phyloP scores from a whole-genome alignment of 2,888 invertebrate genomes.

The Chrysolina oricalcia region DNA sequence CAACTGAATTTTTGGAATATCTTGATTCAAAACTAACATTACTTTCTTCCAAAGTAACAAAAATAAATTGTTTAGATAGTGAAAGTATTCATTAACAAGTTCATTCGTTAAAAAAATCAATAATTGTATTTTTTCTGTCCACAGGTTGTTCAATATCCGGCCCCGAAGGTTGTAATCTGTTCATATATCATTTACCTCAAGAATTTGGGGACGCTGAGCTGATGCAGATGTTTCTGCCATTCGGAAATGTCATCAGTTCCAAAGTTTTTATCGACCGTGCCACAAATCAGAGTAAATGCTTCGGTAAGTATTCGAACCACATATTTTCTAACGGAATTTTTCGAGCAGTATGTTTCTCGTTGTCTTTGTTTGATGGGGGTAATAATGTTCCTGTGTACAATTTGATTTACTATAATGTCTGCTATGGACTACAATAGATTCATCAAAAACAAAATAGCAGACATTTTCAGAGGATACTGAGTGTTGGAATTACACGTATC shows the following conservation, averaged over 20 bases:
- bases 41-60: constrained; percentile 53
- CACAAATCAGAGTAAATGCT: constrained; percentile 99
- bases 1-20: constrained; percentile 7
- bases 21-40: constrained; percentile 46
- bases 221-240: constrained; percentile 99
- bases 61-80: constrained; percentile 7
- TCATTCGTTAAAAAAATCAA: not conserved
- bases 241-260: constrained; percentile 99
- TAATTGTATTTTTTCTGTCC: not conserved
- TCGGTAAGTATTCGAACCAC: constrained; percentile 82
- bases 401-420: too few species aligned
- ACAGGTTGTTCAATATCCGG: constrained; percentile 96
- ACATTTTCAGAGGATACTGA: too few species aligned
- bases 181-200: constrained; percentile 99
- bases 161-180: constrained; percentile 99
- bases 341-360: not conserved
- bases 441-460: too few species aligned
- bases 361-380: too few species aligned
- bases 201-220: constrained; percentile 99
- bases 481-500: too few species aligned
- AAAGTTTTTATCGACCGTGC: constrained; percentile 99
- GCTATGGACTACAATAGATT: too few species aligned
- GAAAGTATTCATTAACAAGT: not conserved
- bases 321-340: not conserved
- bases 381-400: too few species aligned